A percentile compares a stretch with the other conserved stretches of the same genome.
Conservation (phyloP, 2,797 vertebrate genomes). For the Phalloptychus januarius region DNA sequence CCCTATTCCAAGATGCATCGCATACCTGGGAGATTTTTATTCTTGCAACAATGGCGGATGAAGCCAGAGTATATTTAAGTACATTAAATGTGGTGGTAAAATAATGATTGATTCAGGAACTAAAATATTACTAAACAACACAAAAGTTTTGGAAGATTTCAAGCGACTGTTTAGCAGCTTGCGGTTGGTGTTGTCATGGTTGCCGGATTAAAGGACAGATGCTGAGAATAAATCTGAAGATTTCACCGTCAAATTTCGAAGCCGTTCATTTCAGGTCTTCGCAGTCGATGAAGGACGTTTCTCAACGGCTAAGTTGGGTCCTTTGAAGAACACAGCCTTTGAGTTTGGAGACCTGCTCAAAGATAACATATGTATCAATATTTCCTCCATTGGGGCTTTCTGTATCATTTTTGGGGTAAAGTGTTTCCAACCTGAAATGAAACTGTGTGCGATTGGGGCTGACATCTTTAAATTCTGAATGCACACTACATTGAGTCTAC, state of each 20-base stretch:
- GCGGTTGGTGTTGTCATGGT: not conserved
- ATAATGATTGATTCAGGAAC: not conserved
- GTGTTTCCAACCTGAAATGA: not conserved
- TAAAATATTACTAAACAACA: not conserved
- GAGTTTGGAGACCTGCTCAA: not conserved
- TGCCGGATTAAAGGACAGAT: not conserved
- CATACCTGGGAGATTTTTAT: not conserved
- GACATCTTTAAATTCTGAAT: slow-evolving; percentile 48
- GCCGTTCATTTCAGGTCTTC: not conserved
- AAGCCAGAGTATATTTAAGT: not conserved
- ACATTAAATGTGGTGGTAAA: not conserved
- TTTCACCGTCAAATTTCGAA: not conserved
- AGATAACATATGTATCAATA: not conserved
- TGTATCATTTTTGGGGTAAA: not conserved
- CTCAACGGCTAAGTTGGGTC: not conserved
- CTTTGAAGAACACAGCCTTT: not conserved
- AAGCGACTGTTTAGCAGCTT: not conserved
- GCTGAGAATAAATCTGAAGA: not conserved
- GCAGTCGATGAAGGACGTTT: not conserved
- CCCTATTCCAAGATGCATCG: not conserved
- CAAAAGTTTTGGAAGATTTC: not conserved
- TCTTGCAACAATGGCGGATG: not conserved
- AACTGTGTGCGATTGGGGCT: slow-evolving; percentile 41
- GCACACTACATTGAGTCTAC: slow-evolving; percentile 8
- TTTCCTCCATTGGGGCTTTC: not conserved